Percentiles rank a stretch among this genome's conserved stretches.
Conservation (phyloP, 2,888 invertebrate genomes). For the Hyles lineata region DNA sequence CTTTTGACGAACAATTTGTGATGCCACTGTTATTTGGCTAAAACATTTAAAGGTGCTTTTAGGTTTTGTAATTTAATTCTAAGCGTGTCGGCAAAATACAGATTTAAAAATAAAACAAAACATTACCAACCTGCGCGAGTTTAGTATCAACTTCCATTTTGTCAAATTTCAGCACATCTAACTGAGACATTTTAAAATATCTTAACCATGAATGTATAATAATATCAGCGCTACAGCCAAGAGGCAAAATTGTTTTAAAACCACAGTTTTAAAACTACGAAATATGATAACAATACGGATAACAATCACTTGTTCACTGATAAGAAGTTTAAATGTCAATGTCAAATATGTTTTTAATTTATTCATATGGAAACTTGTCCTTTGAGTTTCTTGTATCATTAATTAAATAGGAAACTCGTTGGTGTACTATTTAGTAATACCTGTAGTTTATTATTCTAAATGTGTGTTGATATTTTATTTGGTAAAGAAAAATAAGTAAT, state of each 20-base stretch:
- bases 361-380: neutral
- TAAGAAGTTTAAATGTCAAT: conserved; percentile 2
- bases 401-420: too few relatives aligned
- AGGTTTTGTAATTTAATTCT: too few relatives aligned
- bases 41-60: too few relatives aligned
- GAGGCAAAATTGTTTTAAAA: neutral
- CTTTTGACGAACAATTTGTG: too few relatives aligned
- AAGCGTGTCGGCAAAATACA: neutral
- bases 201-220: neutral
- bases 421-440: too few relatives aligned
- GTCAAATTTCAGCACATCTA: neutral
- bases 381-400: neutral
- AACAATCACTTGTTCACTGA: neutral
- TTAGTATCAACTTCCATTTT: neutral
- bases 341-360: neutral
- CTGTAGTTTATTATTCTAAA: too few relatives aligned
- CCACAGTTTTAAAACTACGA: too few relatives aligned
- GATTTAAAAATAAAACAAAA: neutral
- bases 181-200: neutral
- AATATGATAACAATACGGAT: neutral
- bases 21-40: too few relatives aligned
- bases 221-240: neutral
- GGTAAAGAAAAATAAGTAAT: too few relatives aligned
- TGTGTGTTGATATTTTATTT: too few relatives aligned
- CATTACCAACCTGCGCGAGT: neutral